phyloP scores from a whole-genome alignment of 92 coral and sea anemone species.

The Epizoanthus ramosus region DNA sequence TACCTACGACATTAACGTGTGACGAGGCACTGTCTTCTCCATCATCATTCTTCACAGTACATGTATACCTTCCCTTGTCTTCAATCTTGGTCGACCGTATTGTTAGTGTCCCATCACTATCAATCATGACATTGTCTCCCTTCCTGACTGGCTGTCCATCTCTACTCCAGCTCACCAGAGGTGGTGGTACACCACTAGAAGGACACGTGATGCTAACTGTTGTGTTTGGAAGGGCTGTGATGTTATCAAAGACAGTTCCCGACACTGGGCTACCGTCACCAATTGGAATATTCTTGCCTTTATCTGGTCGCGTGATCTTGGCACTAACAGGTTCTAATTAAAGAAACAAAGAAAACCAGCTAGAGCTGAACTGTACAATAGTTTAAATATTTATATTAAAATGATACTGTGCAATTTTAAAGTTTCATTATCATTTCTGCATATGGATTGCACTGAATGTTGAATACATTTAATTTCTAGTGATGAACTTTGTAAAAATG shows the following conservation, averaged over 20 bases:
- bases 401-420: no score
- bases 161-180: constrained; percentile 14
- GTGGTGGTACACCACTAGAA: constrained; percentile 22
- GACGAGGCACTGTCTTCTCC: constrained; percentile 32
- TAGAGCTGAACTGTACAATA: no score
- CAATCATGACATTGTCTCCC: neutral
- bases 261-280: constrained; percentile 31
- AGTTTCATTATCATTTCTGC: no score
- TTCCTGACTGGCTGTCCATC: constrained; percentile 13
- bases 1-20: constrained; percentile 31
- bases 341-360: no score
- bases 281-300: constrained; percentile 15
- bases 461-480: no score
- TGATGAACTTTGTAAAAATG: no score
- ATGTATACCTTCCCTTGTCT: constrained; percentile 33
- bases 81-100: constrained; percentile 16
- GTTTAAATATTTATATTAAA: no score
- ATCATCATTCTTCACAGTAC: constrained; percentile 5
- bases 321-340: neutral
- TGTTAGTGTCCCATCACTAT: constrained; percentile 16
- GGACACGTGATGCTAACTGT: constrained; percentile 24
- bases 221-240: constrained; percentile 34
- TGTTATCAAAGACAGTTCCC: constrained; percentile 30
- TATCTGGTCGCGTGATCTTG: constrained; percentile 25
- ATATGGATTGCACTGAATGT: no score